Base-by-base conservation (phyloP, 1,140 invertebrate species). In the Drosophila navojoa region DNA sequence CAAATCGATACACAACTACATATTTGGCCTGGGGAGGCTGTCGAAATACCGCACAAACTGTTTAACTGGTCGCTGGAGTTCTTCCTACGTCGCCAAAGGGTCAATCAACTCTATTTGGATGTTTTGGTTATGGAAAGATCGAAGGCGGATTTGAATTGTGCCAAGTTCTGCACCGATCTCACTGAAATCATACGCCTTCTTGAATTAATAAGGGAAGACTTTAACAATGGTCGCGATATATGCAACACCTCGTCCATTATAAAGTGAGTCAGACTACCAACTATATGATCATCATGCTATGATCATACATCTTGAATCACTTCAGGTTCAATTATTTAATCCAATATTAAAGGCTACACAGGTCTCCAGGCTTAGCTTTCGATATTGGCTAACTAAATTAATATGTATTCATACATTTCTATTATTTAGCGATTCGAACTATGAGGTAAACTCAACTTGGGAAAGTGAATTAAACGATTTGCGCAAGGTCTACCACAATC, bases 41-140 rank as follows among this genome's bases (percentile, higher is more conserved):
- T 22, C 3, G 50, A 69, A 0, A 29, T 67, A 3, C 81, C 81
- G 0, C 35, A 81, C 13, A 40, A 53, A 1, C 40, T 86, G 3
- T 86, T 86, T 11, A 15, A 50, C 7, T 86, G 81, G 81, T 79
- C 81, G 0, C 10, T 57, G 7, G 71, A 81, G 0, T n/a, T 67
- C 38, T 86, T 86, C 32, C 0, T 63, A n/a, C 1, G 5, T 5
- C 75, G 81, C 2, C 25, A 42, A 1, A 9, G 29, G 0, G 3
- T 70, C 0, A 78, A 54, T 29, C 71, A 70, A 19, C 10, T 82
- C 5, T 87, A 86, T 40, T 49, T 87, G 11, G 78, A 70, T n/a
- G 67, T 86, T 0, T 40, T 86, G 11, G 1, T 27, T 9, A 55
- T 50, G 16, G 82, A 87, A 32, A 55, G 60, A 4, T 27, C 13